phyloP scores from a whole-genome alignment of 1,140 invertebrate genomes.

The Chrysopa pallens region DNA sequence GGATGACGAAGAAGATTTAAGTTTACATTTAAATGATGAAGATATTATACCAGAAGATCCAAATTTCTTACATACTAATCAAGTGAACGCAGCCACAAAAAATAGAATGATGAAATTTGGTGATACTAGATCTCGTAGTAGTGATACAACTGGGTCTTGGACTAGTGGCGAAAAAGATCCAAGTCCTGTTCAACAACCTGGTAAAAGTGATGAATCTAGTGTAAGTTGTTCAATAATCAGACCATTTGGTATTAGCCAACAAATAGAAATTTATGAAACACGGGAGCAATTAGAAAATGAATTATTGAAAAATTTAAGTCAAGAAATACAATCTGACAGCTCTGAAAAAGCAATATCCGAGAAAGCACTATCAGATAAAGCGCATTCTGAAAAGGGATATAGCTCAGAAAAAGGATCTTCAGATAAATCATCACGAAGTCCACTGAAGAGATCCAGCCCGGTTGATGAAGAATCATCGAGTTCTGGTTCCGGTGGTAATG shows the following conservation, averaged over 20 bases:
- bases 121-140: conserved; percentile 41
- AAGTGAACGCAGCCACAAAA: conserved; percentile 4
- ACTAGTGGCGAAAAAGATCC: conserved; percentile 32
- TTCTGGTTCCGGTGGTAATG: background rate
- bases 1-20: conserved; percentile 22
- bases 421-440: conserved; percentile 11
- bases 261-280: conserved; percentile 33
- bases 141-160: conserved; percentile 36
- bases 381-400: too few relatives aligned
- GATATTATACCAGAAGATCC: conserved; percentile 13
- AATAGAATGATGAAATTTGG: conserved; percentile 34
- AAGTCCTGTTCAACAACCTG: conserved; percentile 21
- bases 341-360: background rate
- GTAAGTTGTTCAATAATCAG: conserved; percentile 60
- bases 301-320: background rate
- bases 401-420: conserved; percentile 14
- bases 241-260: conserved; percentile 54
- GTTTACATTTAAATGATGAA: conserved; percentile 1
- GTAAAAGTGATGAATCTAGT: conserved; percentile 53
- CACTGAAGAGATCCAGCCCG: conserved; percentile 19
- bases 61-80: conserved; percentile 20
- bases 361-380: background rate
- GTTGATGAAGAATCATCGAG: conserved; percentile 18
- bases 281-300: conserved; percentile 11
- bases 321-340: background rate